These are phyloP conservation scores for Chironomus tentans DNA, from an alignment of 2,888 invertebrate genomes.

Conservation along the genomic window DNA sequence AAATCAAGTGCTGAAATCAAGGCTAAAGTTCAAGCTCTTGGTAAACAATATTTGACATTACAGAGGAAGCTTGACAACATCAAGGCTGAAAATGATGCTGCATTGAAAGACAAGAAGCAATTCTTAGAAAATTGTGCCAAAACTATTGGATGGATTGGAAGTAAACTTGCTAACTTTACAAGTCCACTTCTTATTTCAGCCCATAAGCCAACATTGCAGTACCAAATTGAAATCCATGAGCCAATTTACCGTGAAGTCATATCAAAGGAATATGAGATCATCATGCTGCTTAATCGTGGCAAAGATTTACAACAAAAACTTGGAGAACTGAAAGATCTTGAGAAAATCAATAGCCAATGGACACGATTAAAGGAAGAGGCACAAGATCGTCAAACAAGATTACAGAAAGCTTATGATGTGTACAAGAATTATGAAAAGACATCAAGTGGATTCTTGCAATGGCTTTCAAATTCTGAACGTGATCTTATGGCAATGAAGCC, in stretches of 20 bases:
- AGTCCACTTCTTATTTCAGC: conserved; percentile 79
- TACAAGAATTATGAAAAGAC: conserved; percentile 82
- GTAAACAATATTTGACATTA: conserved; percentile 75
- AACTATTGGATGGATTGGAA: conserved; percentile 81
- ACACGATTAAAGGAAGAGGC: conserved; percentile 82
- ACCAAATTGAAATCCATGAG: conserved; percentile 81
- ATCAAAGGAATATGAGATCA: conserved; percentile 84
- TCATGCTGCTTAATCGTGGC: conserved; percentile 91
- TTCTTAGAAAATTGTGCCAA: conserved; percentile 82
- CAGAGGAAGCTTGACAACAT: conserved; percentile 83
- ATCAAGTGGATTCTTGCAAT: conserved; percentile 76
- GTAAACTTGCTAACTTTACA: conserved; percentile 65
- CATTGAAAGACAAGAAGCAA: conserved; percentile 76
- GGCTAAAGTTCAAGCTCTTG: conserved; percentile 74
- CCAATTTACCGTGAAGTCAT: conserved; percentile 82
- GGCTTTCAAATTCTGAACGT: conserved; percentile 81
- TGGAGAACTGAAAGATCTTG: conserved; percentile 59
- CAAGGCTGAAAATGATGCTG: conserved; percentile 84
- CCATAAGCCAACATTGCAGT: conserved; percentile 67
- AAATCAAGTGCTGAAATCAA: conserved; percentile 85
- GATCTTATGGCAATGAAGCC: conserved; percentile 71
- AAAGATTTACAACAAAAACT: conserved; percentile 55
- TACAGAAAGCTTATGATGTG: conserved; percentile 86
- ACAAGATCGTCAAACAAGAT: conserved; percentile 71
- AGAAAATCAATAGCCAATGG: conserved; percentile 85